Evolutionary conservation across 2,113 vertebrate genomes (phyloP), one percentile per base, ranked within the genome.

Genomic region (Platysteira castanea): DNA sequence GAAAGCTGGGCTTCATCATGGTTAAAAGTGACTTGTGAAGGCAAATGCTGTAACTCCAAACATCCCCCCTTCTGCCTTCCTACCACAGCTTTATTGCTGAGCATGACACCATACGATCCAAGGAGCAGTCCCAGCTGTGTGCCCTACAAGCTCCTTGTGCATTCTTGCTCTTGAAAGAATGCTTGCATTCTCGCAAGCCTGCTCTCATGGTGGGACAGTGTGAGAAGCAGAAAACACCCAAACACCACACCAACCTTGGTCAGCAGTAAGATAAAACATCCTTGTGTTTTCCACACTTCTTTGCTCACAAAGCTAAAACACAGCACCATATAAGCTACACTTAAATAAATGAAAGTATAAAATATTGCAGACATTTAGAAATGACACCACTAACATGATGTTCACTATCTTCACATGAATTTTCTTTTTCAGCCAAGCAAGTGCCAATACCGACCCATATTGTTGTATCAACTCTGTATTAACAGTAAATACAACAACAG

Each of bases 51-150:
- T 49, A 13, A 39, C 10, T 42, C 19, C 2, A 3, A 64, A 49
- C 0, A 4, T 41, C 15, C 7, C n/a, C n/a, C 9, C 30, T 60
- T 53, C 26, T 0, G 3, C 8, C 30, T 41, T 7, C 39, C 28
- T 19, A 15, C 7, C 23, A 17, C 9, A 41, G n/a, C 5, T 63
- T 39, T 54, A 8, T 9, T n/a, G n/a, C 41, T 65, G 11, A 65
- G 9, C 18, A 13, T 31, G 44, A 35, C 1, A 3, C 15, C 41
- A 30, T 23, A 7, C 21, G 23, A 56, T 47, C 41, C 41, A 47
- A 47, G 41, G 28, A 67, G 21, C 37, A 53, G 20, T 76, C n/a
- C 13, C 14, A 3, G 31, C 30, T 68, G 39, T 56, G 24, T 70
- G 23, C 15, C 4, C 10, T 73, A 12, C 12, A 31, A 75, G 0